Conservation (phyloP, 2,797 vertebrate genomes). For the Adrianichthys oophorus region DNA sequence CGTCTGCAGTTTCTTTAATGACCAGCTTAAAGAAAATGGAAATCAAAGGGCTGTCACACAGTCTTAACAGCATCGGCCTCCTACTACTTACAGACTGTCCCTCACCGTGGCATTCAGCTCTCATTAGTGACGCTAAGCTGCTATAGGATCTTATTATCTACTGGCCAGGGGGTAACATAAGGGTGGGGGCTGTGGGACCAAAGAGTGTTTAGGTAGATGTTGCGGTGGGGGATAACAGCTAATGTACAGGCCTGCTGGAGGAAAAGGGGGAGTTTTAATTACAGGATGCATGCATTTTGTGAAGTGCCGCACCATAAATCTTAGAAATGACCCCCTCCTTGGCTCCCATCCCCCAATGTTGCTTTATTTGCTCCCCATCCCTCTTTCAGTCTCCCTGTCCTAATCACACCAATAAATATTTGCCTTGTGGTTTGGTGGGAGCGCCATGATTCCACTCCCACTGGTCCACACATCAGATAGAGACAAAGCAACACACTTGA, state of each 20-base stretch:
- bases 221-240: slow-evolving; percentile 50
- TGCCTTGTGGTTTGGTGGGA: slow-evolving; percentile 29
- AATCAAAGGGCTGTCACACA: slow-evolving; percentile 21
- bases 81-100: slow-evolving; percentile 50
- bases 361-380: slow-evolving; percentile 48
- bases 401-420: slow-evolving; percentile 66
- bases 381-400: slow-evolving; percentile 20
- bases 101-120: slow-evolving; percentile 55
- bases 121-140: slow-evolving; percentile 71
- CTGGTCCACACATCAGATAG: slow-evolving; percentile 12
- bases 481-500: not conserved
- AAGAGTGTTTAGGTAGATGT: slow-evolving; percentile 29
- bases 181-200: slow-evolving; percentile 24
- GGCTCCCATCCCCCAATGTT: slow-evolving; percentile 49
- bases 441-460: slow-evolving; percentile 4
- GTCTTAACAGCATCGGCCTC: slow-evolving; percentile 31
- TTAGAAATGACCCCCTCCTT: slow-evolving; percentile 61
- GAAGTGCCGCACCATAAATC: slow-evolving; percentile 78
- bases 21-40: slow-evolving; percentile 13
- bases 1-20: not conserved
- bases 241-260: slow-evolving; percentile 67
- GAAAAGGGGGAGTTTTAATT: slow-evolving; percentile 77
- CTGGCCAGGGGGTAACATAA: slow-evolving; percentile 21
- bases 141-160: slow-evolving; percentile 68
- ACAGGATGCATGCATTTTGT: slow-evolving; percentile 82